Conservation (phyloP, 2,888 invertebrate species). For the Parnassius apollo region DNA sequence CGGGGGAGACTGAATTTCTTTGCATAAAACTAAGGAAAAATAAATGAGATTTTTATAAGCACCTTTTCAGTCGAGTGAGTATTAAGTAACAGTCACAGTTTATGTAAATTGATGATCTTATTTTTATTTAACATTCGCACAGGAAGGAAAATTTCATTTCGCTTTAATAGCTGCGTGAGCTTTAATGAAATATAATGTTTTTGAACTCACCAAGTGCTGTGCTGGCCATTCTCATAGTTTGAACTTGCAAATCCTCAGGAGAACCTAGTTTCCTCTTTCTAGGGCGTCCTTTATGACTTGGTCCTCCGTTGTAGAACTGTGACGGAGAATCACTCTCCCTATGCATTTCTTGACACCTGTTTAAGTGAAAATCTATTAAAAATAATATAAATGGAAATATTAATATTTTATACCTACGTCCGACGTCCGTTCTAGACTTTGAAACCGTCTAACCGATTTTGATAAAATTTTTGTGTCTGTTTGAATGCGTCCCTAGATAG, state of each 20-base stretch:
- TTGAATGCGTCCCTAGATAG: too few species aligned
- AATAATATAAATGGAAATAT: not conserved
- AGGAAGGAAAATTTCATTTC: slow-evolving; percentile 15
- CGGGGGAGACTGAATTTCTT: slow-evolving; percentile 28
- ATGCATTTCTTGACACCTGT: slow-evolving; percentile 68
- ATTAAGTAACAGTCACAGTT: slow-evolving; percentile 36
- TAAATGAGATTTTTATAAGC: slow-evolving; percentile 35
- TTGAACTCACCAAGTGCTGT: slow-evolving; percentile 83
- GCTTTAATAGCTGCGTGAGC: slow-evolving; percentile 14
- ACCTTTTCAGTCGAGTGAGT: slow-evolving; percentile 32
- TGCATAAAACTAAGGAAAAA: slow-evolving; percentile 29
- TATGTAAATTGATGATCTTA: slow-evolving; percentile 34
- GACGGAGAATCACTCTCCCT: slow-evolving; percentile 83
- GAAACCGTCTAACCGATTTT: too few species aligned
- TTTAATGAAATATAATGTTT: not conserved
- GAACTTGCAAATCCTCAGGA: slow-evolving; percentile 83
- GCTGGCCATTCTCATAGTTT: slow-evolving; percentile 85
- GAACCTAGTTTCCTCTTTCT: slow-evolving; percentile 87
- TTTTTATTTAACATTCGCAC: slow-evolving; percentile 35
- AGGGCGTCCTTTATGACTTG: slow-evolving; percentile 89
- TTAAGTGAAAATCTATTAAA: not conserved
- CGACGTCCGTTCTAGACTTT: too few species aligned
- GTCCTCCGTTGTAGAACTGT: slow-evolving; percentile 83
- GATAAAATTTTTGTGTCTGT: too few species aligned
- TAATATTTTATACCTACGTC: not conserved